These are phyloP conservation scores for Pelecanus crispus DNA, from an alignment of 2,113 vertebrate species.

Conservation along the genomic window DNA sequence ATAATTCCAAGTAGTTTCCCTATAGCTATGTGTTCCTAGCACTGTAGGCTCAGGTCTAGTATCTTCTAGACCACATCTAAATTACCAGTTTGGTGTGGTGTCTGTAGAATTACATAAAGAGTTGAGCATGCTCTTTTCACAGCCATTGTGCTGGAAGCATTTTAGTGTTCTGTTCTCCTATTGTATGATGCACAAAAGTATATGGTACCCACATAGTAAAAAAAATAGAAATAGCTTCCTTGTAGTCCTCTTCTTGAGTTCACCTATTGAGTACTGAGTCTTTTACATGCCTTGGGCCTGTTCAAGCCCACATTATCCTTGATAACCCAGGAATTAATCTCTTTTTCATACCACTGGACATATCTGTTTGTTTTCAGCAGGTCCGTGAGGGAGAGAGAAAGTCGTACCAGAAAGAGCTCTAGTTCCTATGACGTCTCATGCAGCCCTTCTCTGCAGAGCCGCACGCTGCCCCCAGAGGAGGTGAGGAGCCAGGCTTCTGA, in stretches of 20 bases:
- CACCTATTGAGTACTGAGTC: not conserved
- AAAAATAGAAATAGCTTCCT: not conserved
- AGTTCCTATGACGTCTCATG: slow-evolving; percentile 82
- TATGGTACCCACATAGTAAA: not conserved
- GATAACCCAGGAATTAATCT: not conserved
- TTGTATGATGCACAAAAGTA: not conserved
- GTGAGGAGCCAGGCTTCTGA: slow-evolving; percentile 92
- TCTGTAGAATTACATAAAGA: not conserved
- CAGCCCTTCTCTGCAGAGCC: slow-evolving; percentile 78
- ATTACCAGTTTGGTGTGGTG: not conserved
- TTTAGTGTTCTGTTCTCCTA: not conserved
- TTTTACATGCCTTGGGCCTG: not conserved
- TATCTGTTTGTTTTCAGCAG: slow-evolving; percentile 51
- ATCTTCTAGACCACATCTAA: not conserved
- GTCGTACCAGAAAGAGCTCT: slow-evolving; percentile 85
- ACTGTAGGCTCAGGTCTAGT: not conserved
- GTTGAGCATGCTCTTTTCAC: not conserved
- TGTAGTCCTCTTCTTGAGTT: not conserved
- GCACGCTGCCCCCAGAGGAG: slow-evolving; percentile 78
- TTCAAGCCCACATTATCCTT: not conserved
- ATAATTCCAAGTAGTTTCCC: not conserved
- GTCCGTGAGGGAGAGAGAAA: slow-evolving; percentile 76
- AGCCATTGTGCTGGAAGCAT: not conserved
- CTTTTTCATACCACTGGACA: not conserved
- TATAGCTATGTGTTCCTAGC: not conserved